Percentiles rank a stretch among this genome's conserved stretches.
These are phyloP conservation scores for Haliclona indistincta DNA, from an alignment of 37 sponge, comb jelly and placozoan species.

Conservation along the genomic window DNA sequence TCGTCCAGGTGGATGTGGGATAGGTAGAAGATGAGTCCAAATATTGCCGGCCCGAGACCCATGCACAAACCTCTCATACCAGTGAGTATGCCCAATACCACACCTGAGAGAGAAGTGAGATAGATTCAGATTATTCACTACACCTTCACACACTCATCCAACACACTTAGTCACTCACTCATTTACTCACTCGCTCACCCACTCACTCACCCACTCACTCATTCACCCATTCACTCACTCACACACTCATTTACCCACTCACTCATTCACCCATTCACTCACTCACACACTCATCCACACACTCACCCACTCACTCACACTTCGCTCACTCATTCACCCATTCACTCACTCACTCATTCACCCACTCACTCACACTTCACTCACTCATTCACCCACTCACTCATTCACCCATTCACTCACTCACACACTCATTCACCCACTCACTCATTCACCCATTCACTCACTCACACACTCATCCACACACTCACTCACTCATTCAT, in stretches of 20 bases:
- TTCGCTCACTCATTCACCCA: neutral
- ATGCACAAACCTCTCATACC: slow-evolving; percentile 90
- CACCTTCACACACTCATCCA: slow-evolving; percentile 8
- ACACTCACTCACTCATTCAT: slow-evolving; percentile 48
- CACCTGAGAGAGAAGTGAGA: slow-evolving; percentile 31
- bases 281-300: neutral
- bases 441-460: slow-evolving; percentile 12
- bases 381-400: neutral
- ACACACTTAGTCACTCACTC: neutral
- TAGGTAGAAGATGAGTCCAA: slow-evolving; percentile 83
- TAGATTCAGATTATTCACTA: neutral
- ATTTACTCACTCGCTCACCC: neutral
- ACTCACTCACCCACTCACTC: too few relatives aligned
- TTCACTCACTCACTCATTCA: neutral
- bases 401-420: neutral
- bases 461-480: neutral
- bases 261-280: slow-evolving; percentile 28
- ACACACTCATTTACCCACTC: neutral
- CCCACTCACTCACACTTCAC: too few relatives aligned
- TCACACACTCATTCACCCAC: slow-evolving; percentile 61
- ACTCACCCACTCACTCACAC: neutral
- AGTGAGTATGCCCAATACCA: slow-evolving; percentile 82
- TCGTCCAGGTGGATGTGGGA: slow-evolving; percentile 71
- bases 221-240: neutral
- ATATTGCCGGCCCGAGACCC: slow-evolving; percentile 89